Evolutionary conservation across 1,140 invertebrate genomes (phyloP).

Genomic region (Pemphigus obesinymphae): DNA sequence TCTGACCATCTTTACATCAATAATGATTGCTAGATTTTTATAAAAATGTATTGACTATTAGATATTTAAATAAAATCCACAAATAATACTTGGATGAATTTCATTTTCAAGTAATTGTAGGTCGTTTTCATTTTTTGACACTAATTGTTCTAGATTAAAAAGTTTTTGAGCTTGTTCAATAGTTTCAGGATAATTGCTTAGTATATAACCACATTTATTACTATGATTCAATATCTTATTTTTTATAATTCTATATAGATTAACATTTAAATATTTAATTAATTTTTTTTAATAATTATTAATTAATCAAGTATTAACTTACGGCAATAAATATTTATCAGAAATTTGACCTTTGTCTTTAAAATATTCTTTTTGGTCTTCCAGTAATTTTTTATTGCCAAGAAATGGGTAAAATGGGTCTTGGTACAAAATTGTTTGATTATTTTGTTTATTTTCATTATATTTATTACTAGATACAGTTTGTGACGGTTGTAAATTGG

Average conservation of each 20-base stretch:
- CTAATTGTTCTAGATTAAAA: neutral
- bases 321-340: constrained; percentile 20
- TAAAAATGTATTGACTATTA: neutral
- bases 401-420: too few relatives aligned
- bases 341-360: constrained; percentile 8
- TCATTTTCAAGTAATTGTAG: neutral
- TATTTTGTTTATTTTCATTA: neutral
- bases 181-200: constrained; percentile 24
- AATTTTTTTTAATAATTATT: neutral
- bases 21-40: constrained; percentile 10
- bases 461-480: neutral
- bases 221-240: neutral
- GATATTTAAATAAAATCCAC: neutral
- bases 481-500: too few relatives aligned
- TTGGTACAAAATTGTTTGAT: neutral
- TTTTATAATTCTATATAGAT: constrained; percentile 3
- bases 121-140: neutral
- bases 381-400: constrained; percentile 1
- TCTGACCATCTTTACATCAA: constrained; percentile 13
- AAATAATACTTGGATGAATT: constrained; percentile 16
- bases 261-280: neutral
- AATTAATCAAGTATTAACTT: neutral
- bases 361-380: constrained; percentile 16
- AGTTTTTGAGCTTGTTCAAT: constrained; percentile 16
- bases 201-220: constrained; percentile 1